Conservation (phyloP, 1,140 invertebrate species). For the Pararge aegeria region DNA sequence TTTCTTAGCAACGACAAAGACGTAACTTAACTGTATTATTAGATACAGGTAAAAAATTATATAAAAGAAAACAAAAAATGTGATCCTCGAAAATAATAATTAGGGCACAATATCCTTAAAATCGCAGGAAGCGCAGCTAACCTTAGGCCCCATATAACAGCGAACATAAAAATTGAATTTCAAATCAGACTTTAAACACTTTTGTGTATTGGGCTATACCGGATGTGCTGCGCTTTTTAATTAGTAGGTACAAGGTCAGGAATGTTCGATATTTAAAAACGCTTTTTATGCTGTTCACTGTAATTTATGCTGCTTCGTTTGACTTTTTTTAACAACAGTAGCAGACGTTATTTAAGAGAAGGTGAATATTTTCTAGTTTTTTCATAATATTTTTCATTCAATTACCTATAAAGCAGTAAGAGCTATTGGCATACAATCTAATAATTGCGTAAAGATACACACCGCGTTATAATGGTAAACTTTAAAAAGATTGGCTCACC, state of each 20-base stretch:
- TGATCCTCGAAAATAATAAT: slow-evolving; percentile 39
- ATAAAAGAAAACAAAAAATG: slow-evolving; percentile 25
- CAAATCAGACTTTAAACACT: slow-evolving; percentile 65
- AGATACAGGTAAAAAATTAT: slow-evolving; percentile 20
- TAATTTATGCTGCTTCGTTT: slow-evolving; percentile 15
- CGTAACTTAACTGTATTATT: slow-evolving; percentile 12
- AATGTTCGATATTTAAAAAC: slow-evolving; percentile 30
- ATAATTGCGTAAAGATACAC: no score
- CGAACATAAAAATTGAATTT: slow-evolving; percentile 63
- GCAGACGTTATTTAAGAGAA: background rate
- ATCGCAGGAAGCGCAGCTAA: slow-evolving; percentile 59
- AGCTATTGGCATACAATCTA: no score
- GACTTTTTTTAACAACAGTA: slow-evolving; percentile 19
- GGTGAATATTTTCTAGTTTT: no score
- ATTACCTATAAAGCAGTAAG: no score
- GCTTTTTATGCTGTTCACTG: slow-evolving; percentile 36
- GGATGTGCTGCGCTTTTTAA: slow-evolving; percentile 66
- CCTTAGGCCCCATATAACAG: slow-evolving; percentile 49
- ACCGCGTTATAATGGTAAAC: no score
- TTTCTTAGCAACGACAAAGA: background rate
- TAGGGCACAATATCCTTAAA: slow-evolving; percentile 41
- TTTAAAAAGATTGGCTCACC: no score
- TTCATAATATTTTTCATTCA: no score
- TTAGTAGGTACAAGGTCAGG: slow-evolving; percentile 70
- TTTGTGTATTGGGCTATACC: slow-evolving; percentile 52